Conservation (phyloP, 2,797 vertebrate species). For the Enteromius treurensis region DNA sequence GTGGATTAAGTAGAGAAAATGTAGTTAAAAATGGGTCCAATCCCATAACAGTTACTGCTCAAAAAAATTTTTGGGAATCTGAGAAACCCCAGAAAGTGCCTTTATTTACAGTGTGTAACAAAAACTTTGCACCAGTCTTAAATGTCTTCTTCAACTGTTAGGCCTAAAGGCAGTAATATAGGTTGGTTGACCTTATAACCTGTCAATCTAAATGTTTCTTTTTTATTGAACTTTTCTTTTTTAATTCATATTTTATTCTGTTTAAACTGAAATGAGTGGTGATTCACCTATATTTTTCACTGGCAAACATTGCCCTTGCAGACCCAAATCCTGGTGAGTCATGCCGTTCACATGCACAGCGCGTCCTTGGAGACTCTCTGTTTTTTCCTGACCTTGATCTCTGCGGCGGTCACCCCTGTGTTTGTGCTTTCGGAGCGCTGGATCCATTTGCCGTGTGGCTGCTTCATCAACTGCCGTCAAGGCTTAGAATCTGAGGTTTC, state of each 20-base stretch:
- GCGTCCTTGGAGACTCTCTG: slow-evolving; percentile 84
- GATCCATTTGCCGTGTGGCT: slow-evolving; percentile 95
- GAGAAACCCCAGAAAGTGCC: neutral
- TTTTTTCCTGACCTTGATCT: slow-evolving; percentile 91
- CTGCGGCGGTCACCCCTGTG: slow-evolving; percentile 87
- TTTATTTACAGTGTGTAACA: neutral
- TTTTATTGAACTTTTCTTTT: neutral
- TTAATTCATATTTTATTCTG: slow-evolving; percentile 27
- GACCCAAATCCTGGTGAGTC: slow-evolving; percentile 86
- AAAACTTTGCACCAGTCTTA: neutral
- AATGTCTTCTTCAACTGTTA: neutral
- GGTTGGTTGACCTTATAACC: neutral
- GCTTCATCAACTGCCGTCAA: slow-evolving; percentile 91
- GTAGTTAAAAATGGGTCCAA: neutral
- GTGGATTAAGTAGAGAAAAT: neutral
- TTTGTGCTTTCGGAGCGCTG: slow-evolving; percentile 92
- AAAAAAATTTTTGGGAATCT: neutral
- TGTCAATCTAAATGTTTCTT: neutral
- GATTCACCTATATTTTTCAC: neutral
- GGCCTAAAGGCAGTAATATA: neutral
- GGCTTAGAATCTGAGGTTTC: slow-evolving; percentile 66
- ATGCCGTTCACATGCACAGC: slow-evolving; percentile 80
- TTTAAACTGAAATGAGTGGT: neutral
- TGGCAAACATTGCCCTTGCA: slow-evolving; percentile 71
- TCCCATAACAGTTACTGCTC: neutral